These are phyloP conservation scores for Acronicta aceris DNA, from an alignment of 2,888 invertebrate genomes.

Conservation along the genomic window DNA sequence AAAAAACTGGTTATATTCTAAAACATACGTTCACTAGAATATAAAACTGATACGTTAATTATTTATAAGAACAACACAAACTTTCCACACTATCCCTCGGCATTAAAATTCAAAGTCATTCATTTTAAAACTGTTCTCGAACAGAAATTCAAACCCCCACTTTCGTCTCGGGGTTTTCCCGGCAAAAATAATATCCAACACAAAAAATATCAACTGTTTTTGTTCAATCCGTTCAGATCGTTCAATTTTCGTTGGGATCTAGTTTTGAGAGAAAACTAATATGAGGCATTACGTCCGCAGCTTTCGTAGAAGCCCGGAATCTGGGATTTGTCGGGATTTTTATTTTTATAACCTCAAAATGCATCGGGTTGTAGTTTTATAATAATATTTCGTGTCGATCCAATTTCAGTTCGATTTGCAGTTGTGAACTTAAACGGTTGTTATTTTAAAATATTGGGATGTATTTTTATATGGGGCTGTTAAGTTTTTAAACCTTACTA, in stretches of 20 bases:
- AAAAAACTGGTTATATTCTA: too few species aligned
- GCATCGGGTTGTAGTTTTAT: slow-evolving; percentile 51
- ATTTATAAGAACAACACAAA: slow-evolving; percentile 2
- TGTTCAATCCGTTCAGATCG: slow-evolving; percentile 51
- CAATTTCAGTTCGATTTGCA: slow-evolving; percentile 42
- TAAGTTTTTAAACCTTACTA: slow-evolving; percentile 8
- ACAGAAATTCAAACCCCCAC: slow-evolving; percentile 22
- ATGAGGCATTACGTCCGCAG: slow-evolving; percentile 57
- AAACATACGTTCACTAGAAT: too few species aligned
- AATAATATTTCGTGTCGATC: slow-evolving; percentile 39
- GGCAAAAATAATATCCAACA: slow-evolving; percentile 25
- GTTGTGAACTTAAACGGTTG: slow-evolving; percentile 20
- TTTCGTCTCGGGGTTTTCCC: slow-evolving; percentile 1
- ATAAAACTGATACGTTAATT: too few species aligned
- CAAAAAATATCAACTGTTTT: slow-evolving; percentile 42
- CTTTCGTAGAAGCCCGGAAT: slow-evolving; percentile 36
- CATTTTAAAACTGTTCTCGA: slow-evolving; percentile 24
- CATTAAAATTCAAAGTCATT: slow-evolving; percentile 41
- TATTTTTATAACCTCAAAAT: slow-evolving; percentile 59
- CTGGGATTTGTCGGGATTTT: slow-evolving; percentile 50
- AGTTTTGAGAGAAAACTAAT: slow-evolving; percentile 57
- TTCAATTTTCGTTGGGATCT: slow-evolving; percentile 60
- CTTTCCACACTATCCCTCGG: slow-evolving; percentile 29
- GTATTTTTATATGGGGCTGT: slow-evolving; percentile 27
- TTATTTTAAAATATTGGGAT: slow-evolving; percentile 26